These are phyloP conservation scores for Burhinus oedicnemus DNA, from an alignment of 2,113 vertebrate species.

Conservation along the genomic window DNA sequence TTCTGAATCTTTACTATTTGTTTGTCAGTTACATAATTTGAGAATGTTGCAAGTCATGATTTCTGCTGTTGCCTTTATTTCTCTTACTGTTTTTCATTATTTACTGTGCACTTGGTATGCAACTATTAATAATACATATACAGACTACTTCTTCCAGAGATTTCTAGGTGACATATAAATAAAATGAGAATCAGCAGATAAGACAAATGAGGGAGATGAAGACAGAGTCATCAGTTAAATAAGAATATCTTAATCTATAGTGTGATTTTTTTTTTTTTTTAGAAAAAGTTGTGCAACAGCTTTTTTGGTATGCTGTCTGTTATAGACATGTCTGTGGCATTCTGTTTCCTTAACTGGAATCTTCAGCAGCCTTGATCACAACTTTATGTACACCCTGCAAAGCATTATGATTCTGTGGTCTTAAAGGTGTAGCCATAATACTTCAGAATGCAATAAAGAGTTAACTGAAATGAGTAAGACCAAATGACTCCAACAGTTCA, in stretches of 20 bases:
- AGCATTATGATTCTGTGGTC: constrained; percentile 44
- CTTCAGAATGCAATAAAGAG: not conserved
- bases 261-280: not conserved
- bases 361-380: constrained; percentile 34
- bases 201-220: not conserved
- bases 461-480: not conserved
- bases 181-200: not conserved
- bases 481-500: not conserved
- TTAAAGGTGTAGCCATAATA: not conserved
- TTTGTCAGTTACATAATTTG: not conserved
- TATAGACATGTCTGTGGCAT: not conserved
- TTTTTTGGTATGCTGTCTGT: not conserved
- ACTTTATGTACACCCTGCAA: not conserved
- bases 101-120: not conserved
- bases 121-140: not conserved
- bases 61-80: not conserved
- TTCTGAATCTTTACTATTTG: not conserved
- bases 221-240: not conserved
- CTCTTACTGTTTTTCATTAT: not conserved
- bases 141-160: not conserved
- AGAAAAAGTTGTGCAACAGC: not conserved
- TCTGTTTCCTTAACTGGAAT: constrained; percentile 53
- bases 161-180: not conserved
- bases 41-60: not conserved
- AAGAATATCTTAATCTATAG: not conserved